These are phyloP conservation scores for Isurus oxyrinchus DNA, from an alignment of 2,113 vertebrate genomes.

Conservation along the genomic window DNA sequence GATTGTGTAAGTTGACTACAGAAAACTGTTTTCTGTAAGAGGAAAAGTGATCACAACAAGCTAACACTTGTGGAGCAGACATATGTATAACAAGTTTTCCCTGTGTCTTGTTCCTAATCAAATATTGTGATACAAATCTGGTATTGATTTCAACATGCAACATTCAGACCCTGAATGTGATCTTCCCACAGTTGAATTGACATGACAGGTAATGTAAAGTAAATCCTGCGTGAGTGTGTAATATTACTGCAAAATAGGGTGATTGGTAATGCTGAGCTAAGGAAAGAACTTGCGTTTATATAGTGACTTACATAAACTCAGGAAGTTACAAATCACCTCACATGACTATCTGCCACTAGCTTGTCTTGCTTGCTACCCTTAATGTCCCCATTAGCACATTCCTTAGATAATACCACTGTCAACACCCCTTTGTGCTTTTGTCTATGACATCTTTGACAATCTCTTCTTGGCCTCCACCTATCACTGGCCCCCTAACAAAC, in stretches of 20 bases:
- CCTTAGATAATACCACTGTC: no score
- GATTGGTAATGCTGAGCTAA: not conserved
- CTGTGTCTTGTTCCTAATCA: not conserved
- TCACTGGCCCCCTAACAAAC: no score
- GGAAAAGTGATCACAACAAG: not conserved
- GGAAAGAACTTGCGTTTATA: not conserved
- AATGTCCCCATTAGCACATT: no score
- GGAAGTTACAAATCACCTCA: not conserved
- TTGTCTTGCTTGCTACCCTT: no score
- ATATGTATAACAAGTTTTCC: not conserved
- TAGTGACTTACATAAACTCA: not conserved
- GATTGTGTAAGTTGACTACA: not conserved
- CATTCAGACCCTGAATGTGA: not conserved
- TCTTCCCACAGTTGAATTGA: not conserved
- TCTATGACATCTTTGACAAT: no score
- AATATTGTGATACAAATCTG: not conserved
- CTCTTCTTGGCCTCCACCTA: no score
- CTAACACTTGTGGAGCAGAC: not conserved
- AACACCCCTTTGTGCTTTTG: no score
- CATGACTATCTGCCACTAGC: no score
- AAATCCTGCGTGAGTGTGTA: not conserved
- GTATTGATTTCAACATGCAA: not conserved
- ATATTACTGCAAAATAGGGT: not conserved
- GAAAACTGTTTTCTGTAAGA: not conserved
- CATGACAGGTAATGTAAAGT: not conserved